Evolutionary conservation across 2,797 vertebrate genomes (phyloP), one percentile per base, ranked within the genome.

Genomic region (Rhinella marina): DNA sequence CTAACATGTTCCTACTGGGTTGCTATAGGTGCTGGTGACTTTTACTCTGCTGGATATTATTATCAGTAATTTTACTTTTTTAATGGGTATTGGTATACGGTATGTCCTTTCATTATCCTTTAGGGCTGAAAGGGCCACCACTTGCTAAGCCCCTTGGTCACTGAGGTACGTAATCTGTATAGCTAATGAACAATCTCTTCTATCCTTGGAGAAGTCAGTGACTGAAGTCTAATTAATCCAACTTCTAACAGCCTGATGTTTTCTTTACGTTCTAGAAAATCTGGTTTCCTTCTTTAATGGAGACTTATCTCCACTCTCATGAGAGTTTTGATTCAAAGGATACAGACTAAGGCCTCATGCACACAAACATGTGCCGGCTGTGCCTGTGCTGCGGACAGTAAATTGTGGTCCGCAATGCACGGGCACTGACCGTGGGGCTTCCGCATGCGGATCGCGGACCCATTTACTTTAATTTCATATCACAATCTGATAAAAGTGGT

Each of bases 141-240:
- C n/a, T 54, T 29, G 2, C 73, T 82, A 87, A 87, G 80, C 50
- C 73, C 21, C n/a, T 50, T 78, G 19, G 16, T 68, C 52, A 83
- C n/a, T 0, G 14, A 72, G 41, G 27, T 41, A 62, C 50, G 8
- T 62, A 73, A 72, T 84, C 76, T 62, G 32, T 75, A 29, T 16
- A 29, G 16, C n/a, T 84, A 85, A 85, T 81, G 56, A 57, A 14
- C 56, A 13, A 54, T 56, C 72, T 54, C 17, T 41, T 70, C 75
- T 32, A 84, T 77, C 48, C 62, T 83, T 78, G 68, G 70, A 48
- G 72, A 78, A 68, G 56, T 57, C 3, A 3, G 6, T 73, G 77
- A 13, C 82, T 79, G 16, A 29, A 29, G 27, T 70, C 52, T 29
- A 52, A 81, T 88, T 84, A 85, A 78, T 79, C 32, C 76, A 61